phyloP scores from a whole-genome alignment of 2,113 vertebrate genomes.

The Crotalus viridis region DNA sequence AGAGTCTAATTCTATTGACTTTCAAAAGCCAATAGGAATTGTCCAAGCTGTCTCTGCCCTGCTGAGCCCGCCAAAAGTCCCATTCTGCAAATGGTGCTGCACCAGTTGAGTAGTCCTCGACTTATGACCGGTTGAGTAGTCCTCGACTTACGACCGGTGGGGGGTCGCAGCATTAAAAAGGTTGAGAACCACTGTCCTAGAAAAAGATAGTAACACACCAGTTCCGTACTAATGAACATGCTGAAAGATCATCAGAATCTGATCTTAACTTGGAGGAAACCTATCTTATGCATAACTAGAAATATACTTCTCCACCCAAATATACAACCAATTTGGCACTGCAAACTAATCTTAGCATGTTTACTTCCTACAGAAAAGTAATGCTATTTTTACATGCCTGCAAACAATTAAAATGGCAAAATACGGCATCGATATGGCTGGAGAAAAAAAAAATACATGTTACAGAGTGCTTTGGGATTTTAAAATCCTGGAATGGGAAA shows the following conservation, averaged over 20 bases:
- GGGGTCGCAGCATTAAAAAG: too few relatives aligned
- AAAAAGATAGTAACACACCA: too few relatives aligned
- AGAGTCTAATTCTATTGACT: too few relatives aligned
- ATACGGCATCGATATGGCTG: slow-evolving; percentile 35
- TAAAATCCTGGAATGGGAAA: slow-evolving; percentile 22
- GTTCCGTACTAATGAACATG: not conserved
- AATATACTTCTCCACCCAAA: not conserved
- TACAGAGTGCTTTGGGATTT: slow-evolving; percentile 34
- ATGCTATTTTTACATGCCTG: slow-evolving; percentile 35
- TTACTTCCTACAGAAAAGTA: slow-evolving; percentile 17
- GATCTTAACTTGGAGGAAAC: not conserved
- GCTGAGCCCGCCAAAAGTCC: too few relatives aligned
- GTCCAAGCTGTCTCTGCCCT: too few relatives aligned
- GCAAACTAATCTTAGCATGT: not conserved
- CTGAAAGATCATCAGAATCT: not conserved
- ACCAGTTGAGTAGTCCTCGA: too few relatives aligned
- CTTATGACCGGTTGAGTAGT: too few relatives aligned
- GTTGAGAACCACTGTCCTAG: not conserved
- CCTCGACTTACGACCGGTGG: too few relatives aligned
- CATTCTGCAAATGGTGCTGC: too few relatives aligned
- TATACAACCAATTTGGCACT: not conserved
- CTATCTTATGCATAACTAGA: not conserved
- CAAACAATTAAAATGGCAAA: slow-evolving; percentile 39
- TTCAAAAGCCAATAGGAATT: too few relatives aligned
- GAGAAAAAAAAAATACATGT: not conserved